phyloP scores from a whole-genome alignment of 2,113 vertebrate species.

The Aptenodytes patagonicus region DNA sequence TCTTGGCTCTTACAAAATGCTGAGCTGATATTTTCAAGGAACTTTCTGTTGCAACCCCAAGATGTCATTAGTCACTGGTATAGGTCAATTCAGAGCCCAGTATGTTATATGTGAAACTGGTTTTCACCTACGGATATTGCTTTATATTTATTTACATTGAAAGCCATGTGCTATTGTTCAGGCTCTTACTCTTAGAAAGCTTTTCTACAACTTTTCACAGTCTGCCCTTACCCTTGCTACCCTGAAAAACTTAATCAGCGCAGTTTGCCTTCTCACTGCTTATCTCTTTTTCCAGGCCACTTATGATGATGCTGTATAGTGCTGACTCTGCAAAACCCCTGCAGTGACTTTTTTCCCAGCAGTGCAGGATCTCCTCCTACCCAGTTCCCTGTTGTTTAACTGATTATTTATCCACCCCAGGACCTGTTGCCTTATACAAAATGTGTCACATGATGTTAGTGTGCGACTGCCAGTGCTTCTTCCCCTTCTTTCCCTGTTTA shows the following conservation, averaged over 20 bases:
- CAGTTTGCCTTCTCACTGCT: background rate
- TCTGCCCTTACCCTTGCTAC: background rate
- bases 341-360: background rate
- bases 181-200: background rate
- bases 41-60: background rate
- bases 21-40: background rate
- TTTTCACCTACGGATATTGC: background rate
- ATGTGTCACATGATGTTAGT: background rate
- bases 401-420: background rate
- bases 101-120: background rate
- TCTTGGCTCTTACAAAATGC: background rate
- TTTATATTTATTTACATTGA: background rate
- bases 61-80: background rate
- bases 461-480: background rate
- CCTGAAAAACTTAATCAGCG: background rate
- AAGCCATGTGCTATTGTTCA: background rate
- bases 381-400: background rate
- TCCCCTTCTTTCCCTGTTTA: background rate
- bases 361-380: background rate
- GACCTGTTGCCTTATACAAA: background rate
- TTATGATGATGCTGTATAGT: background rate
- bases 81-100: background rate
- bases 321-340: background rate
- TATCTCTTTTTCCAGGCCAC: background rate
- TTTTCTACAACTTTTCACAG: background rate